Percentiles rank a stretch among this genome's conserved stretches.
phyloP scores from a whole-genome alignment of 2,113 vertebrate genomes.

The Saguinus imperator region DNA sequence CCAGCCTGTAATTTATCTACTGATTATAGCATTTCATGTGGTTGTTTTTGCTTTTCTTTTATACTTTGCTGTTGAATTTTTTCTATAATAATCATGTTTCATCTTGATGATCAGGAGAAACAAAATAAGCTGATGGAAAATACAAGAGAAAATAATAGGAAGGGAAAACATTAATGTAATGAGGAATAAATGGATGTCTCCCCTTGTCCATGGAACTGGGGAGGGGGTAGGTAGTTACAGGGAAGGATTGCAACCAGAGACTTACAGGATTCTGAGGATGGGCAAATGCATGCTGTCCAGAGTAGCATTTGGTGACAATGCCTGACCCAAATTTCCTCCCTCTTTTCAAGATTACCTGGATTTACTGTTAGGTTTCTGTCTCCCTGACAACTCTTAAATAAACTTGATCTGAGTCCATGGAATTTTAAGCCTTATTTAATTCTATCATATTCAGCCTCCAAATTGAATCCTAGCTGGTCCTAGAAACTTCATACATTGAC shows the following conservation, averaged over 20 bases:
- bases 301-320: background rate
- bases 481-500: background rate
- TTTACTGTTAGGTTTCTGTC: background rate
- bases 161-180: background rate
- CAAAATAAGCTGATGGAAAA: background rate
- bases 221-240: accelerated
- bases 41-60: background rate
- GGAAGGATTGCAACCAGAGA: background rate
- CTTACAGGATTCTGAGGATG: background rate
- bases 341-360: background rate
- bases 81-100: background rate
- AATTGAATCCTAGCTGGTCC: background rate
- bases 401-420: background rate
- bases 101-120: conserved; percentile 16
- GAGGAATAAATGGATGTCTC: background rate
- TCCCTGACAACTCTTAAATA: background rate
- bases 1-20: background rate
- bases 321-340: background rate
- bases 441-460: background rate
- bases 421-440: background rate
- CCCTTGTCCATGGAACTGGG: background rate
- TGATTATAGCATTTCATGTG: background rate
- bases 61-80: background rate
- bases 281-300: background rate
- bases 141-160: background rate